Evolutionary conservation across 2,888 invertebrate genomes (phyloP).

Genomic region (Geophilus truncorum): DNA sequence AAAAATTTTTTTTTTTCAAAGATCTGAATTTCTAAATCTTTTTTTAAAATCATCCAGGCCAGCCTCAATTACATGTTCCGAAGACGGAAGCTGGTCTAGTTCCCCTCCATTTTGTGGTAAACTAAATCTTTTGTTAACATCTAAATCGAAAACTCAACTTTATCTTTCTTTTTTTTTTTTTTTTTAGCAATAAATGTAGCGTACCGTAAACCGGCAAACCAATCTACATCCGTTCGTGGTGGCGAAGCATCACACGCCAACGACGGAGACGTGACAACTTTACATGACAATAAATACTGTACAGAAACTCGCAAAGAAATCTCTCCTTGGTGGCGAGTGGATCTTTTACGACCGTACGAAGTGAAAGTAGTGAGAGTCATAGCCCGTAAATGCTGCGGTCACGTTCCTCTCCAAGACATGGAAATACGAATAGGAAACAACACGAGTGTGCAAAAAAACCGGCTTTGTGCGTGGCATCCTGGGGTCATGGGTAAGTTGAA

Average conservation of each 20-base stretch:
- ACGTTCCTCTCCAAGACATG: constrained; percentile 79
- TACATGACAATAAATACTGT: constrained; percentile 81
- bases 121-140: constrained; percentile 43
- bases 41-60: constrained; percentile 34
- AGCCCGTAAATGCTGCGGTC: constrained; percentile 55
- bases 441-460: constrained; percentile 77
- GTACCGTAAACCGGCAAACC: constrained; percentile 71
- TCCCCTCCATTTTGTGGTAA: constrained; percentile 81
- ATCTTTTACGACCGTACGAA: constrained; percentile 74
- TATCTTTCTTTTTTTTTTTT: background rate
- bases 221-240: constrained; percentile 80
- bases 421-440: constrained; percentile 71
- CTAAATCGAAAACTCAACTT: background rate
- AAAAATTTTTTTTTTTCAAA: no score
- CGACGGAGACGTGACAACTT: constrained; percentile 75
- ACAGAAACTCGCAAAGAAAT: constrained; percentile 84
- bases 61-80: constrained; percentile 63
- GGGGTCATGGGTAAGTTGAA: constrained; percentile 58
- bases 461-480: constrained; percentile 88
- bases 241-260: constrained; percentile 78
- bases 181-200: constrained; percentile 43
- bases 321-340: constrained; percentile 91
- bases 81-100: constrained; percentile 69
- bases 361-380: constrained; percentile 80
- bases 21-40: no score